Evolutionary conservation across 1,140 invertebrate genomes (phyloP).

Genomic region (Caenorhabditis briggsae): DNA sequence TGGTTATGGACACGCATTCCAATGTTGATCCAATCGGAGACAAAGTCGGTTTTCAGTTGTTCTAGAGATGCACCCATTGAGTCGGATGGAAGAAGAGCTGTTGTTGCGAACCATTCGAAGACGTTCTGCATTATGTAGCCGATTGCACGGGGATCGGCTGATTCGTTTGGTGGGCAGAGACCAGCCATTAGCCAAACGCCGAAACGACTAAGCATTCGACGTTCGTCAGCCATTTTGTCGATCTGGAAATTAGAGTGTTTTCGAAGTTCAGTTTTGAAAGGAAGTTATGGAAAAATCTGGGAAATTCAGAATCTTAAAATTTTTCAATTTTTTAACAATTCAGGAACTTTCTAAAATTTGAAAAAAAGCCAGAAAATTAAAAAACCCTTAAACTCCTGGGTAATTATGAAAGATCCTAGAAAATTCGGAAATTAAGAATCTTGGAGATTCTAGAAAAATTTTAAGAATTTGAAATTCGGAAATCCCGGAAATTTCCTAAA

Average conservation of each 20-base stretch:
- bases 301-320: no score
- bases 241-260: constrained; percentile 72
- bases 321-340: no score
- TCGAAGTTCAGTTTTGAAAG: no score
- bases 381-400: no score
- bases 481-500: no score
- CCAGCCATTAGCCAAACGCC: constrained; percentile 96
- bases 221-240: constrained; percentile 82
- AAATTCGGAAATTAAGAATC: no score
- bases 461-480: no score
- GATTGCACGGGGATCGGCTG: constrained; percentile 87
- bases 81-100: constrained; percentile 95
- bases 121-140: constrained; percentile 93
- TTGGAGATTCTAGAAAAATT: no score
- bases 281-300: no score
- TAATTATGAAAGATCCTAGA: no score
- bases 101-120: constrained; percentile 99
- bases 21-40: constrained; percentile 90
- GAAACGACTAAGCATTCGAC: constrained; percentile 91
- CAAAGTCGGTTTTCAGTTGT: constrained; percentile 91
- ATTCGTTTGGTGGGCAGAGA: constrained; percentile 87
- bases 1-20: constrained; percentile 89
- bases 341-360: no score
- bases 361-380: no score
- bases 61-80: constrained; percentile 86